A percentile compares a stretch with the other conserved stretches of the same genome.
Evolutionary conservation across 2,797 vertebrate species (phyloP).

Genomic region (Nannoperca australis): DNA sequence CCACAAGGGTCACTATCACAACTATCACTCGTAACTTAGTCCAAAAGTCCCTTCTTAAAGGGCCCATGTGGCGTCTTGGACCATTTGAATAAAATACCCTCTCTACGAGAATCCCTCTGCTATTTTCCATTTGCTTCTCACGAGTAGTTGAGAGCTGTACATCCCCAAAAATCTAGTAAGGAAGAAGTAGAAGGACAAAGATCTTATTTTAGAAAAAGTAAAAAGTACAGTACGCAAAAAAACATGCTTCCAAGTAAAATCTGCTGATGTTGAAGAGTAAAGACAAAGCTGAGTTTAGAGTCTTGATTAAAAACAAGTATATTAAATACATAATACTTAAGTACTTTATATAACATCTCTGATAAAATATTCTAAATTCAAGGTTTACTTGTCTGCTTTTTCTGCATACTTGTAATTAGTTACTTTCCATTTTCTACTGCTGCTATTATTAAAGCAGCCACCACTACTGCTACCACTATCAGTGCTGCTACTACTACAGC

Average conservation of each 20-base stretch:
- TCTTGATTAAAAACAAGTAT: not conserved
- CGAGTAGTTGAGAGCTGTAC: not conserved
- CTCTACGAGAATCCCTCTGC: too few relatives aligned
- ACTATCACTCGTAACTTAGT: not conserved
- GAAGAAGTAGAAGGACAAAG: not conserved
- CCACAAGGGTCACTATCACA: not conserved
- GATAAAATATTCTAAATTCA: not conserved
- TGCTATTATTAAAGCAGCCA: not conserved
- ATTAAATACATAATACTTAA: too few relatives aligned
- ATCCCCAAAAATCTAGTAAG: not conserved
- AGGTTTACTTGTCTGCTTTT: not conserved
- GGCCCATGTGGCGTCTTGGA: not conserved
- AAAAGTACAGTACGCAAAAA: not conserved
- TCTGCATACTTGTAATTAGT: not conserved
- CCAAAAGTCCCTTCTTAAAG: not conserved
- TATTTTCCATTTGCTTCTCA: not conserved
- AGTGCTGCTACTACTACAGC: not conserved
- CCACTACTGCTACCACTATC: not conserved
- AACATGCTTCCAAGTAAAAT: not conserved
- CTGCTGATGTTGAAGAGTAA: not conserved
- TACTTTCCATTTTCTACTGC: not conserved
- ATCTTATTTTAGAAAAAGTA: not conserved
- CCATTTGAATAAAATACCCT: not conserved
- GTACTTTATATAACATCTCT: not conserved
- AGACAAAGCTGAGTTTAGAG: not conserved